These are phyloP conservation scores for Gallinago solitaria DNA, from an alignment of 2,797 vertebrate genomes.

Conservation along the genomic window DNA sequence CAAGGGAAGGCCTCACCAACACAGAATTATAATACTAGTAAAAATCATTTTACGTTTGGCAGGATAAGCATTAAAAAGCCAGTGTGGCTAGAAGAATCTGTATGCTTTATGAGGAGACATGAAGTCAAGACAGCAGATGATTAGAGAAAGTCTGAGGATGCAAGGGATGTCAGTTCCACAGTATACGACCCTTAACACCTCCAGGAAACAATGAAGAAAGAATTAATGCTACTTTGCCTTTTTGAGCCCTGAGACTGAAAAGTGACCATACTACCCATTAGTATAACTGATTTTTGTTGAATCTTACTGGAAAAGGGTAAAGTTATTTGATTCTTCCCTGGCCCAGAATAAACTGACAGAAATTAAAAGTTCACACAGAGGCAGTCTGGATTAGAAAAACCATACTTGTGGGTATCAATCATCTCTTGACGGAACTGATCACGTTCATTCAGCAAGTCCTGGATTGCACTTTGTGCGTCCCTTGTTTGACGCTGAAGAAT, in stretches of 20 bases:
- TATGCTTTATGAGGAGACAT: background rate
- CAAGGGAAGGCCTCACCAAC: background rate
- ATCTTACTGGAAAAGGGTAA: background rate
- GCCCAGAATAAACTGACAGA: background rate
- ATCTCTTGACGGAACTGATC: slow-evolving; percentile 91
- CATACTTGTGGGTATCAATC: slow-evolving; percentile 89
- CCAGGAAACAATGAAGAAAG: background rate
- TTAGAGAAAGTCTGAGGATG: background rate
- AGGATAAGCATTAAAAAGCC: background rate
- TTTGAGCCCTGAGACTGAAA: background rate
- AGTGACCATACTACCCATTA: background rate
- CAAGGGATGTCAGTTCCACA: background rate
- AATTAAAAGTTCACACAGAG: background rate
- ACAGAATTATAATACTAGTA: background rate
- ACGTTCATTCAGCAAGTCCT: slow-evolving; percentile 91
- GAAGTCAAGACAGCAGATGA: background rate
- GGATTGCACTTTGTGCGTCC: slow-evolving; percentile 92
- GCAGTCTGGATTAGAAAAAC: background rate
- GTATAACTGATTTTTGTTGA: background rate
- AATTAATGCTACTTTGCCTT: background rate
- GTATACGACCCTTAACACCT: background rate
- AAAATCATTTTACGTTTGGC: background rate
- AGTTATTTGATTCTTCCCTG: background rate
- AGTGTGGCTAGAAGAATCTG: background rate
- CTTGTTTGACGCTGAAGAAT: slow-evolving; percentile 90